Base-by-base conservation (phyloP, 1,140 invertebrate species). In the Macrostomum lignano region DNA sequence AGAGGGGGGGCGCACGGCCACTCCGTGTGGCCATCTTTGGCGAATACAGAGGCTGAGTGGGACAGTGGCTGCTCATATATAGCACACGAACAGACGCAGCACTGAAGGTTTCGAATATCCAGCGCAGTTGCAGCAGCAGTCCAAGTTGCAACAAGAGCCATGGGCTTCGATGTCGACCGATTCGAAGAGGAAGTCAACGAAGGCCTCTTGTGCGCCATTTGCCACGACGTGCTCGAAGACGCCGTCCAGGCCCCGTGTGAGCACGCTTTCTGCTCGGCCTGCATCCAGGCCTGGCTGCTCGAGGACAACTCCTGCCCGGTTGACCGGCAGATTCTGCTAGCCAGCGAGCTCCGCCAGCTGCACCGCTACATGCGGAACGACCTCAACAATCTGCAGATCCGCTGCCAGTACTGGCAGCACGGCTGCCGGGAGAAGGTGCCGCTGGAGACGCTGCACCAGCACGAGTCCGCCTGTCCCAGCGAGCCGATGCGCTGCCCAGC, bases 281-380 rank as follows among this genome's bases (percentile, higher is more conserved):
- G 47, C 28, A 49, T 49, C 13, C n/a, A n/a, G n/a, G n/a, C n/a
- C n/a, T n/a, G n/a, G n/a, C n/a, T n/a, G n/a, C n/a, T n/a, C n/a
- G n/a, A n/a, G n/a, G n/a, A n/a, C 31, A 43, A 39, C 13, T 39
- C 33, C 11, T 49, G 47, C 36, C 47, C 47, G 17, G 47, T 48
- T 25, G 47, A 49, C 40, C 36, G 47, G 26, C 36, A 39, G 21
- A 37, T 33, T 2, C 35, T 49, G 7, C 36, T 35, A 3, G 11
- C 28, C 5, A 36, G 38, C 7, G 13, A 38, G 7, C 36, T 49
- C 3, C 38, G 37, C 21, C 44, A 44, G 1, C 34, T 47, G 10
- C 46, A 45, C 30, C 33, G 47, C 14, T 49, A 49, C 36, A 49
- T 49, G 47, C 42, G 36, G 28, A 49, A 49, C 36, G 47, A 49